A percentile compares a stretch with the other conserved stretches of the same genome.
These are phyloP conservation scores for Coilia nasus DNA, from an alignment of 2,797 vertebrate species.

Conservation along the genomic window DNA sequence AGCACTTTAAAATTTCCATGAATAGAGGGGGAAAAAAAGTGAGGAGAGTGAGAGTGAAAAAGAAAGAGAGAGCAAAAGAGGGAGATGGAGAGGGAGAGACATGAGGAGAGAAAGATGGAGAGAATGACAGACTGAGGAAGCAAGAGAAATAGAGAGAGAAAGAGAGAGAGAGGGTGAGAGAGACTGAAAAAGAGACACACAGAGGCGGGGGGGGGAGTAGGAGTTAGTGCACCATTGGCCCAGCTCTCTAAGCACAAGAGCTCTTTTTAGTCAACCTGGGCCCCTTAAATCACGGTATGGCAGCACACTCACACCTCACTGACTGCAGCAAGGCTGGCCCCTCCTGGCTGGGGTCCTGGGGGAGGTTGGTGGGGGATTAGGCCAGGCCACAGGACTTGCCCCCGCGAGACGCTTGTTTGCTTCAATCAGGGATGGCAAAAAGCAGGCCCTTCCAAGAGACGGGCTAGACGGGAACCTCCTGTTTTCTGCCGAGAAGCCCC, in stretches of 20 bases:
- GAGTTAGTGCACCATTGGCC: constrained; percentile 50
- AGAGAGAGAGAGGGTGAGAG: background rate
- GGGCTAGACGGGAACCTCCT: constrained; percentile 64
- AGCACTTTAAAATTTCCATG: constrained; percentile 77
- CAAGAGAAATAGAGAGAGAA: constrained; percentile 18
- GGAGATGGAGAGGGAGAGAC: constrained; percentile 54
- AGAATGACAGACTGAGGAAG: background rate
- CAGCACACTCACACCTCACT: constrained; percentile 56
- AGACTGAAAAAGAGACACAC: constrained; percentile 43
- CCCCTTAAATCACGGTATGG: constrained; percentile 61
- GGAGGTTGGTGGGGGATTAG: constrained; percentile 67
- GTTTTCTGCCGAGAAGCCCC: constrained; percentile 58
- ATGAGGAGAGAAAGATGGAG: background rate
- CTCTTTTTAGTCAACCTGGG: constrained; percentile 71
- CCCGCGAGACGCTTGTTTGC: constrained; percentile 70
- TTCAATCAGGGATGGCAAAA: constrained; percentile 71
- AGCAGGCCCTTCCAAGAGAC: constrained; percentile 58
- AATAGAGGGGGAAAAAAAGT: constrained; percentile 54
- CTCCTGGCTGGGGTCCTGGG: constrained; percentile 60
- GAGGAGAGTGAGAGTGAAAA: constrained; percentile 41
- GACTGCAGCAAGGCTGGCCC: constrained; percentile 66
- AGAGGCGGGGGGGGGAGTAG: constrained; percentile 1
- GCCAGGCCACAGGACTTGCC: constrained; percentile 66
- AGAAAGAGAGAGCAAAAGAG: background rate
- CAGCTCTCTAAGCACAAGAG: constrained; percentile 71